Evolutionary conservation across 1,140 invertebrate genomes (phyloP), one percentile per base, ranked within the genome.

Genomic region (Chymomyza costata): DNA sequence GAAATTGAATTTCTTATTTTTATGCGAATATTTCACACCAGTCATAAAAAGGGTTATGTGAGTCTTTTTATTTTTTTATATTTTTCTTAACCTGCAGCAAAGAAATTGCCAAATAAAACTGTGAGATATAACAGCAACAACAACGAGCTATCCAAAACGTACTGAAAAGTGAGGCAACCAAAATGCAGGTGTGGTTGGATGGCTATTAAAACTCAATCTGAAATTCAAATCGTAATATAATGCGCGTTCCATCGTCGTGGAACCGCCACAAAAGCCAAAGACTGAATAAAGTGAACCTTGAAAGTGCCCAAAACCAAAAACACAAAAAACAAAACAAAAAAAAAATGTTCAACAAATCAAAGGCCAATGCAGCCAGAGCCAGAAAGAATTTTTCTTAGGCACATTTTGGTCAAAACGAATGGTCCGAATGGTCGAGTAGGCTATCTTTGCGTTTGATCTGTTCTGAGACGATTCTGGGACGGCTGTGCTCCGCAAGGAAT

Each of bases 131-230:
- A 69, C 65, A 58, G n/a, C 63, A 62, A 19, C 43, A 19, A 37
- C 37, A 54, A 16, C 17, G n/a, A 31, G n/a, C n/a, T n/a, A n/a
- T n/a, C n/a, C n/a, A n/a, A n/a, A n/a, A n/a, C n/a, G n/a, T n/a
- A n/a, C n/a, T n/a, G 6, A 39, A 55, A 21, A 44, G 39, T 11
- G 39, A 31, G 32, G 31, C 44, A 25, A 8, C 1, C 8, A 37
- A 54, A 54, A 67, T 74, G 76, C 76, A 82, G 69, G 76, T 82
- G 76, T 82, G 73, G 71, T 65, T 69, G 31, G 32, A 30, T 38
- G 76, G 76, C 76, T 76, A 82, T 82, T 82, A 82, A 82, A 82
- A 82, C 76, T 70, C 76, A 82, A 82, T 82, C 76, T 82, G 76
- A 82, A 82, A 76, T 82, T 82, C 76, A 82, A 82, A 82, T 82